phyloP scores from a whole-genome alignment of 2,888 invertebrate genomes.

The Synanthedon tipuliformis region DNA sequence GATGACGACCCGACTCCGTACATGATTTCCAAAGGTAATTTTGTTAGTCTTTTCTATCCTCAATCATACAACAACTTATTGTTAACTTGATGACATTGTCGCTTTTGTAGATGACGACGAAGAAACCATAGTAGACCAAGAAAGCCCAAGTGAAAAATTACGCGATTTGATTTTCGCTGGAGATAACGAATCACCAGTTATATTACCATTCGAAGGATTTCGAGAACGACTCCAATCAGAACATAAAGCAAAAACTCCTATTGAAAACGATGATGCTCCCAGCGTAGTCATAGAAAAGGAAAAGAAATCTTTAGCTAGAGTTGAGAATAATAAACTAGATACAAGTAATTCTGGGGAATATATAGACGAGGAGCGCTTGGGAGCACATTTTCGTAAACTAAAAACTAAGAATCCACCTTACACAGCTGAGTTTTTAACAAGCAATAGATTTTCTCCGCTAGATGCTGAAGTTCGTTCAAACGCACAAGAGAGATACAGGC shows the following conservation, averaged over 20 bases:
- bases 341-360: conserved; percentile 34
- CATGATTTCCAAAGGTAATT: conserved; percentile 33
- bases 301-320: conserved; percentile 43
- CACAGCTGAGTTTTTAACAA: conserved; percentile 55
- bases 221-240: conserved; percentile 53
- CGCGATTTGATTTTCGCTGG: conserved; percentile 42
- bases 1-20: conserved; percentile 45
- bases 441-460: conserved; percentile 46
- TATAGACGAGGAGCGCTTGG: conserved; percentile 60
- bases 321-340: conserved; percentile 18
- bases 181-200: conserved; percentile 42
- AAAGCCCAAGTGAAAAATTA: conserved; percentile 50
- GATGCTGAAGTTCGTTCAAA: conserved; percentile 57
- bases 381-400: conserved; percentile 56
- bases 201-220: conserved; percentile 55
- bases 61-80: not conserved
- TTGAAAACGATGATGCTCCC: conserved; percentile 16
- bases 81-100: not conserved
- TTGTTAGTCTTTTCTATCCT: not conserved
- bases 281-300: conserved; percentile 35
- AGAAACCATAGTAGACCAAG: conserved; percentile 13
- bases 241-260: conserved; percentile 22
- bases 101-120: conserved; percentile 1
- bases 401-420: conserved; percentile 46
- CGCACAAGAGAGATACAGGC: conserved; percentile 56